Evolutionary conservation across 1,140 invertebrate genomes (phyloP), one percentile per base, ranked within the genome.

Genomic region (Agraylea sexmaculata): DNA sequence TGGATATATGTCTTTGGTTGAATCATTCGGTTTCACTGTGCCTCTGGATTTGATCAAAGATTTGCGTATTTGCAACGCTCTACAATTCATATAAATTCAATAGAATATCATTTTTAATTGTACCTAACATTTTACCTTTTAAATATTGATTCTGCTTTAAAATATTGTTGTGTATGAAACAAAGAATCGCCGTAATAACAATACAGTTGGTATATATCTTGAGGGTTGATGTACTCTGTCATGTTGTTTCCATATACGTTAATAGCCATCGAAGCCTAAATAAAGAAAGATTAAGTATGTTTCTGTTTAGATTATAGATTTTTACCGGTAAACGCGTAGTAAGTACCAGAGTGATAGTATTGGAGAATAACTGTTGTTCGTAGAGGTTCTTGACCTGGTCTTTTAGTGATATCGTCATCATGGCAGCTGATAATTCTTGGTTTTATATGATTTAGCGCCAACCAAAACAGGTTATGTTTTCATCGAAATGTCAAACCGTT

Each of bases 171-270:
- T 2, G 72, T 49, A 22, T 78, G 64, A 57, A 71, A 80, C 23
- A 79, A 61, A 13, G 81, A 74, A 52, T 83, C 75, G 2, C 72
- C 81, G 58, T 77, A 75, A 53, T 74, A 77, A 25, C 78, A 69
- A 34, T 73, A 69, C 17, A 74, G 68, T 47, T 80, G 74, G 48
- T 78, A 79, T 52, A 76, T 77, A 27, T 65, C 62, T 21, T 68
- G 52, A 4, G 69, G 57, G 7, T 64, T 60, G 6, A 77, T 52
- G 16, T 73, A 49, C 37, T 81, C 77, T 2, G 27, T 34, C 27
- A 60, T 58, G 52, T 73, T 73, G 51, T 80, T 74, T 29, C 81
- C 78, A 55, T 63, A 71, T 19, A 77, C 52, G n/a, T 77, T 70
- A 37, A 82, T 54, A 28, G 76, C 64, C 51, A 83, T 59, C 49